Evolutionary conservation across 2,888 invertebrate species (phyloP).

Genomic region (Platyscelio sp.): DNA sequence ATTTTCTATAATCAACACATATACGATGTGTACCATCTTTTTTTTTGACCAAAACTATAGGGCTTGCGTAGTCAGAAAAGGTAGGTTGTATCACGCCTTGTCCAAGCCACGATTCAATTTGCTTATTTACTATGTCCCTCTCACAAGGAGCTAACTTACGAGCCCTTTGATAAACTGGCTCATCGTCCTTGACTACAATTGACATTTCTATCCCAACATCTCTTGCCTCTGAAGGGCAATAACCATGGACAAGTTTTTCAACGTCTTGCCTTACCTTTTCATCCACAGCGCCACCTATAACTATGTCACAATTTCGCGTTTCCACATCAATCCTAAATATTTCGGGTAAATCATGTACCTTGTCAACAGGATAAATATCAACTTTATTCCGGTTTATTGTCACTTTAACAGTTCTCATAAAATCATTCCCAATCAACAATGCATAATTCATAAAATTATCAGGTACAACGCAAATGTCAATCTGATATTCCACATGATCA

Average conservation of each 20-base stretch:
- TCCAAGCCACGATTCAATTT: background rate
- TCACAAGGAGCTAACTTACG: constrained; percentile 63
- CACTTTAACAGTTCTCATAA: background rate
- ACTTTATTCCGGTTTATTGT: background rate
- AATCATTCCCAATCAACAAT: background rate
- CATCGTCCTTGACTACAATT: constrained; percentile 59
- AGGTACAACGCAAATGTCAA: background rate
- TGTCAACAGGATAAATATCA: background rate
- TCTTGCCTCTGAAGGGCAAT: constrained; percentile 30
- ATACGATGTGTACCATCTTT: constrained; percentile 68
- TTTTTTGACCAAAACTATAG: constrained; percentile 69
- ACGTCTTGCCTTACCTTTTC: constrained; percentile 7
- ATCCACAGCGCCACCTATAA: constrained; percentile 20
- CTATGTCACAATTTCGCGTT: background rate
- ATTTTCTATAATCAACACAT: constrained; percentile 74
- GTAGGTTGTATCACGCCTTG: background rate
- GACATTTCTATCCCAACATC: constrained; percentile 44
- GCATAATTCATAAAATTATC: background rate
- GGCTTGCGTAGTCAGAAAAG: constrained; percentile 54
- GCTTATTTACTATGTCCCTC: constrained; percentile 52
- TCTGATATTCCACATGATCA: background rate
- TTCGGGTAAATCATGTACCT: constrained; percentile 3
- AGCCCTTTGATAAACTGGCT: constrained; percentile 67
- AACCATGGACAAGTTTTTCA: constrained; percentile 31
- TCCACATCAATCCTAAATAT: constrained; percentile 14